Conservation (phyloP, 2,888 invertebrate species). For the Drosophila merina region DNA sequence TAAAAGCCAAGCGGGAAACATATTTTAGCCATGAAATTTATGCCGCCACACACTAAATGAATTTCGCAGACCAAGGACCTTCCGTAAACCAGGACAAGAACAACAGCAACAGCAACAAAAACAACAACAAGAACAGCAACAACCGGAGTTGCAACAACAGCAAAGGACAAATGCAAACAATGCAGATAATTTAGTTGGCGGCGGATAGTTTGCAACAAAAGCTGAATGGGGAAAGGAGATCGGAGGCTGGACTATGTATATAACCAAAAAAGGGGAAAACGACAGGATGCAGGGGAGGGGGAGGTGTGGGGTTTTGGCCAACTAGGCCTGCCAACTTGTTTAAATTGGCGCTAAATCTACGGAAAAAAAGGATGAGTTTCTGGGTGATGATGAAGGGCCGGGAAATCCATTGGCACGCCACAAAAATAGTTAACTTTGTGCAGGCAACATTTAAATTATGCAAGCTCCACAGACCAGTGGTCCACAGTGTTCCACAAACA, state of each 20-base stretch:
- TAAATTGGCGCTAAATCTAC: conserved; percentile 59
- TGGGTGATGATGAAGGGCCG: neutral
- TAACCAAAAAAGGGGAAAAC: conserved; percentile 10
- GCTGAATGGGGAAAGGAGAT: conserved; percentile 19
- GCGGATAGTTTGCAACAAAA: conserved; percentile 56
- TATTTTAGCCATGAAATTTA: conserved; percentile 75
- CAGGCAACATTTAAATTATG: conserved; percentile 75
- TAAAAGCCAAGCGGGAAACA: conserved; percentile 52
- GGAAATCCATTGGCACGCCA: conserved; percentile 61
- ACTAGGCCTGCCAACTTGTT: conserved; percentile 58
- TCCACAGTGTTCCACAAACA: conserved; percentile 20
- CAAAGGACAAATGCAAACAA: conserved; percentile 70
- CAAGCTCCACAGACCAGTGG: conserved; percentile 60
- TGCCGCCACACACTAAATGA: conserved; percentile 69
- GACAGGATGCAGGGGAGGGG: neutral
- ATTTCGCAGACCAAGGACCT: conserved; percentile 41
- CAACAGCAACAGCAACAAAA: conserved; percentile 46
- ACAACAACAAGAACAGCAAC: conserved; percentile 17
- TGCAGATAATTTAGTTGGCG: conserved; percentile 76
- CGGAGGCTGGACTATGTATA: conserved; percentile 6
- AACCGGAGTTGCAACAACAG: conserved; percentile 20
- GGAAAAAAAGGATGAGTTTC: conserved; percentile 20
- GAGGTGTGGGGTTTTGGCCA: conserved; percentile 7
- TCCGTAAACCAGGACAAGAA: conserved; percentile 25
- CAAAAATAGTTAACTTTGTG: conserved; percentile 67